Evolutionary conservation across 2,888 invertebrate species (phyloP).

Genomic region (Xanthorhoe spadicearia): DNA sequence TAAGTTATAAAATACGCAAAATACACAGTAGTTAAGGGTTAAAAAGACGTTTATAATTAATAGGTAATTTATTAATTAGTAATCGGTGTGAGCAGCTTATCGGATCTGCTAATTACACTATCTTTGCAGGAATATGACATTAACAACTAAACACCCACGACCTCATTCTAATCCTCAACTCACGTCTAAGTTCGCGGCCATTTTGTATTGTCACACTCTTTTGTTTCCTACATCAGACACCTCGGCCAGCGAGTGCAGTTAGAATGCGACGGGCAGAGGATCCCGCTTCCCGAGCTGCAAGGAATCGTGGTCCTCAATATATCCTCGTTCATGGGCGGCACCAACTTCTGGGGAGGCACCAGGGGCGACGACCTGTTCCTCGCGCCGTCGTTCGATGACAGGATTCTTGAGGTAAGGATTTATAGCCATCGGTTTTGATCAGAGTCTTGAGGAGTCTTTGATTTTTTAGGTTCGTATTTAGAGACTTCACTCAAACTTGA

Average conservation of each 20-base stretch:
- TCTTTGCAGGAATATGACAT: not conserved
- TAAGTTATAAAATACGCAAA: too few relatives aligned
- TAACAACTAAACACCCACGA: not conserved
- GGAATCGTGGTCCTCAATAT: slow-evolving; percentile 99
- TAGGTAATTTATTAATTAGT: slow-evolving; percentile 2
- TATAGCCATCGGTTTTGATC: too few relatives aligned
- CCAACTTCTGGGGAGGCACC: slow-evolving; percentile 98
- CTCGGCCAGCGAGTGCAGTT: slow-evolving; percentile 97
- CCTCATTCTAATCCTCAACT: not conserved
- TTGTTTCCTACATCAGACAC: slow-evolving; percentile 81
- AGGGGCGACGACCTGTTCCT: slow-evolving; percentile 96
- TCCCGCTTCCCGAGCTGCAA: slow-evolving; percentile 97
- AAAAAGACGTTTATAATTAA: too few relatives aligned
- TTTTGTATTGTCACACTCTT: too few relatives aligned
- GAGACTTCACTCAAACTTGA: too few relatives aligned
- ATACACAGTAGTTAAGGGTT: too few relatives aligned
- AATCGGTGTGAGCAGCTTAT: not conserved
- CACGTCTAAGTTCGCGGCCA: too few relatives aligned
- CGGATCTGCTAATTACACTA: slow-evolving; percentile 5
- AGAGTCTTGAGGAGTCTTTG: too few relatives aligned
- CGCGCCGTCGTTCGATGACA: slow-evolving; percentile 97
- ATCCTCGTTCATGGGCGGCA: slow-evolving; percentile 97
- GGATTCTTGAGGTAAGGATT: slow-evolving; percentile 93
- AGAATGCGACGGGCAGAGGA: slow-evolving; percentile 98
- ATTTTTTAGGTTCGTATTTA: too few relatives aligned